Conservation (phyloP, 2,797 vertebrate species). For the Numenius phaeopus region DNA sequence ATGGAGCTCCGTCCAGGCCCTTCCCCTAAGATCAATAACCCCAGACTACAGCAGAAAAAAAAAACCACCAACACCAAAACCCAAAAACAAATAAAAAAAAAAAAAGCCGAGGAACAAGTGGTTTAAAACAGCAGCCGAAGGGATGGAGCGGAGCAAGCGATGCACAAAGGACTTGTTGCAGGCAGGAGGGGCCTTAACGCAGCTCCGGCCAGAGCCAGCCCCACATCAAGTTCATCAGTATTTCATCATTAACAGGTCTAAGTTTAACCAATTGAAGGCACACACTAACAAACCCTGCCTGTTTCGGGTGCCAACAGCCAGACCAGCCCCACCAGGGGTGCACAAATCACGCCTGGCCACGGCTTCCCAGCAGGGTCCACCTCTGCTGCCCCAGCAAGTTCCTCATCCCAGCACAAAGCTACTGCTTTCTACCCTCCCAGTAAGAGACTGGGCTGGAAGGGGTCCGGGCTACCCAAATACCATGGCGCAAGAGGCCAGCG, state of each 20-base stretch:
- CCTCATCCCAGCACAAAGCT: background rate
- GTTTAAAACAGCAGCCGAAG: background rate
- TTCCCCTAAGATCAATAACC: background rate
- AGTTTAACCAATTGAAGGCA: slow-evolving; percentile 28
- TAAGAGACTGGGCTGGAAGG: background rate
- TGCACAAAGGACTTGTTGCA: background rate
- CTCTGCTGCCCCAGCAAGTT: background rate
- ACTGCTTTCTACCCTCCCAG: background rate
- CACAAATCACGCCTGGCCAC: background rate
- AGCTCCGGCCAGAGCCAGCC: background rate
- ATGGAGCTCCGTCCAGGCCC: background rate
- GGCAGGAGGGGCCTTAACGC: background rate
- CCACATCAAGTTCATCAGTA: background rate
- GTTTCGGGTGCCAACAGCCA: background rate
- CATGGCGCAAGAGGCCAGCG: rapidly evolving
- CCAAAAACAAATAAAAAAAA: background rate
- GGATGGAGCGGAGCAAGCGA: background rate
- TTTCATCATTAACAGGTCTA: background rate
- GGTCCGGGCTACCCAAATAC: background rate
- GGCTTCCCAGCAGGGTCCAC: background rate
- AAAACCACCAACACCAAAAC: background rate
- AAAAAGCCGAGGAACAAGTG: background rate
- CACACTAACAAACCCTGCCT: background rate
- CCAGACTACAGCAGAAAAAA: background rate
- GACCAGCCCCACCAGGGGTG: background rate